These are phyloP conservation scores for Eulithis testata DNA, from an alignment of 2,888 invertebrate genomes.

Conservation along the genomic window DNA sequence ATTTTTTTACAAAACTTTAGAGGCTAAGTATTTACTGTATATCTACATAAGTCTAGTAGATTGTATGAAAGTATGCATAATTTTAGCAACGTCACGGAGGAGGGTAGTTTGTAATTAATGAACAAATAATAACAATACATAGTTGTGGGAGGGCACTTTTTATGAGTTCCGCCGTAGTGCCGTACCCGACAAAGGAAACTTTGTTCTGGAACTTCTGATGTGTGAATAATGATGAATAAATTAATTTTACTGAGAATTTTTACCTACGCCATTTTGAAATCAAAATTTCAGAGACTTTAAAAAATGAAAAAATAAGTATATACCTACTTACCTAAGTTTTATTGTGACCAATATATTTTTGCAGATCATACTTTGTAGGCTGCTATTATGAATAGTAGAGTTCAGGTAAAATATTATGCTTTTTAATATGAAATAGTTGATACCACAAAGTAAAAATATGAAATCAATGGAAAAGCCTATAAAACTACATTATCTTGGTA, in stretches of 20 bases:
- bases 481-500: not conserved
- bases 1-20: no score
- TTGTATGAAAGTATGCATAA: conserved; percentile 16
- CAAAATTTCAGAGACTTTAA: no score
- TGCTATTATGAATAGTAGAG: no score
- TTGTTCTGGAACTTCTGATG: conserved; percentile 28
- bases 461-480: no score
- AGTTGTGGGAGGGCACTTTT: conserved; percentile 40
- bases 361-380: no score
- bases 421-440: no score
- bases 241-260: conserved; percentile 16
- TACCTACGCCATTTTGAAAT: conserved; percentile 12
- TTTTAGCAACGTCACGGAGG: conserved; percentile 34
- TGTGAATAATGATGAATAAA: conserved; percentile 36
- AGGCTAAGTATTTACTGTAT: not conserved
- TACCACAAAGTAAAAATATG: no score
- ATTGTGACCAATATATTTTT: no score
- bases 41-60: not conserved
- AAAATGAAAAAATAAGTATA: no score
- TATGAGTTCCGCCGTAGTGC: conserved; percentile 20
- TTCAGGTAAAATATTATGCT: no score
- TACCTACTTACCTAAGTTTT: no score
- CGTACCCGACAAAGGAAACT: conserved; percentile 29
- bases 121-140: conserved; percentile 50
- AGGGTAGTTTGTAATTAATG: conserved; percentile 51